phyloP scores from a whole-genome alignment of 2,888 invertebrate species.

The Hypomecis punctinalis region DNA sequence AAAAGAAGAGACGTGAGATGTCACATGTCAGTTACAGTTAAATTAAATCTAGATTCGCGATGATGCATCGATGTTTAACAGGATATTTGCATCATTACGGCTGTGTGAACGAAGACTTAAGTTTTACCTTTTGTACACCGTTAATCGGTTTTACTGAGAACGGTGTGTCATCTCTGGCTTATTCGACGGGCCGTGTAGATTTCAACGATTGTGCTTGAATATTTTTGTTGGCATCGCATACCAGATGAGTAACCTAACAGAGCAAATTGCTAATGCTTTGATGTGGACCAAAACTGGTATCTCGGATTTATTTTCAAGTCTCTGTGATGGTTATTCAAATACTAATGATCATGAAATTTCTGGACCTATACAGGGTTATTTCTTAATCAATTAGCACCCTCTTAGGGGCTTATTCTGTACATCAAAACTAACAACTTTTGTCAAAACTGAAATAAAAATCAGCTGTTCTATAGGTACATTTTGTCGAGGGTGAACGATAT shows the following conservation, averaged over 20 bases:
- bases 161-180: constrained; percentile 42
- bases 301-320: no score
- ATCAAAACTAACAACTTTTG: no score
- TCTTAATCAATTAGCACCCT: no score
- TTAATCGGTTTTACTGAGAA: constrained; percentile 48
- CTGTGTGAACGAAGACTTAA: constrained; percentile 5
- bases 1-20: constrained; percentile 53
- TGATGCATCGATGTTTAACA: constrained; percentile 52
- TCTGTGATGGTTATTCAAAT: no score
- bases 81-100: constrained; percentile 43
- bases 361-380: no score
- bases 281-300: neutral
- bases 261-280: neutral
- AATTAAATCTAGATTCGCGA: constrained; percentile 62
- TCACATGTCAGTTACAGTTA: constrained; percentile 65
- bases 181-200: constrained; percentile 30
- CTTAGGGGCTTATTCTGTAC: no score
- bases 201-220: constrained; percentile 19
- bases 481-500: no score
- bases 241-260: constrained; percentile 15
- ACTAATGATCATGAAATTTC: no score
- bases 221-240: constrained; percentile 13
- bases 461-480: no score
- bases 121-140: constrained; percentile 44
- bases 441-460: no score